Evolutionary conservation across 2,113 vertebrate genomes (phyloP), one percentile per base, ranked within the genome.

Genomic region (Lepidothrix coronata): DNA sequence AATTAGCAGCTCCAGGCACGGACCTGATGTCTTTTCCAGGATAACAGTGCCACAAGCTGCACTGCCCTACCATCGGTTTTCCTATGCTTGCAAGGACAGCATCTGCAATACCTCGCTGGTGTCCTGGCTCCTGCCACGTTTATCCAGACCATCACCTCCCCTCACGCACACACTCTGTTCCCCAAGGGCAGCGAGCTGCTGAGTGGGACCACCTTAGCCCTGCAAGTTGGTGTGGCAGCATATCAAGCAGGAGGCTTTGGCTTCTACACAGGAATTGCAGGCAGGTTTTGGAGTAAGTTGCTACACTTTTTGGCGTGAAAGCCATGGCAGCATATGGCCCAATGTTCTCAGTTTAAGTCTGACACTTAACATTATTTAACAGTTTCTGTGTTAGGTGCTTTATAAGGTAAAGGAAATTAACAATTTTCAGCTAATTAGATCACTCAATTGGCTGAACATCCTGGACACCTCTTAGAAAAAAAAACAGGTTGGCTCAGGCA

Each of bases 291-390:
- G 96, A 97, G 96, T 91, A 97, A 97, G 96, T 97, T 95, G 95
- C 96, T 93, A 94, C 84, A 96, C 96, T 96, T 97, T 96, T 91
- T 97, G 96, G 96, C 96, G 92, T 0, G 46, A 92, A 94, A 97
- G 96, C 77, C 92, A 89, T 0, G 19, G 95, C 92, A 97, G 95
- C 96, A 97, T 97, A 97, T 97, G 96, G 96, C 96, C 96, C 96
- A 97, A 81, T 97, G 96, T 97, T 96, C 95, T 97, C 96, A 92
- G 96, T 96, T 97, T 96, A 97, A 97, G 96, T 96, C 96, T 96
- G 96, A 97, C 96, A 97, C 96, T 97, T 97, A 97, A 96, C 96
- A 96, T 97, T 97, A 96, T 97, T 97, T 97, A 97, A 97, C 96
- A 96, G 96, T 97, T 97, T 97, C 96, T 96, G 96, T 94, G 92